Base-by-base conservation (phyloP, 2,113 vertebrate genomes). In the Heliornis fulica region DNA sequence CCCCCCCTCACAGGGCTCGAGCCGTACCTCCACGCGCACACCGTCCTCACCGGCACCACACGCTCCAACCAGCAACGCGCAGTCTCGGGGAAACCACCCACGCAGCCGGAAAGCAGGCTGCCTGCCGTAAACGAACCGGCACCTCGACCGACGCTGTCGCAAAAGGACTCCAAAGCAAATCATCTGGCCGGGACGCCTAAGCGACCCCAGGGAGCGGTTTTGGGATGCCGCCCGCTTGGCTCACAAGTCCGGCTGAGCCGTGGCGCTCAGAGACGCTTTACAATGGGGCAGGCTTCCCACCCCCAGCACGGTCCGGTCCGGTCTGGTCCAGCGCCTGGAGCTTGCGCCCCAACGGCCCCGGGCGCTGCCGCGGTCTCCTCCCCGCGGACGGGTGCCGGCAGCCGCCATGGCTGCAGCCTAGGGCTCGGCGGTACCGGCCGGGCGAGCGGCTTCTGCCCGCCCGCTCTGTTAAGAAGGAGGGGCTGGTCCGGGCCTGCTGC, bases 101-200 rank as follows among this genome's bases (percentile, higher is more conserved):
- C 45, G 1, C 71, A 6, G n/a, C 80, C 83, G 65, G 14, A 31
- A 83, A 36, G 1, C 2, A 4, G 4, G 21, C 41, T 1, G 36
- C 43, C 26, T 31, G 92, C 93, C 93, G 93, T 71, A 90, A 95
- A 29, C 20, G 34, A 34, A 4, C 3, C 6, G 2, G 15, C 21
- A 3, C 0, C 12, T 2, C 7, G 26, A 10, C 5, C 69, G 28
- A 4, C 50, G 36, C 4, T 3, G 88, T 83, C 91, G 90, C 57
- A 29, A 83, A 41, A 72, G 13, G 15, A 18, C 29, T 2, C 2
- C 6, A 6, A 13, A 31, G 53, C 2, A 3, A 5, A 15, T 2
- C 8, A 1, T 15, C 5, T 0, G 23, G 0, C 4, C 4, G 20
- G 18, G 10, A 3, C 5, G 15, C 3, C 3, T 13, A 5, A 22